A percentile compares a stretch with the other conserved stretches of the same genome.
These are phyloP conservation scores for Mobula hypostoma DNA, from an alignment of 2,113 vertebrate species.

Conservation along the genomic window DNA sequence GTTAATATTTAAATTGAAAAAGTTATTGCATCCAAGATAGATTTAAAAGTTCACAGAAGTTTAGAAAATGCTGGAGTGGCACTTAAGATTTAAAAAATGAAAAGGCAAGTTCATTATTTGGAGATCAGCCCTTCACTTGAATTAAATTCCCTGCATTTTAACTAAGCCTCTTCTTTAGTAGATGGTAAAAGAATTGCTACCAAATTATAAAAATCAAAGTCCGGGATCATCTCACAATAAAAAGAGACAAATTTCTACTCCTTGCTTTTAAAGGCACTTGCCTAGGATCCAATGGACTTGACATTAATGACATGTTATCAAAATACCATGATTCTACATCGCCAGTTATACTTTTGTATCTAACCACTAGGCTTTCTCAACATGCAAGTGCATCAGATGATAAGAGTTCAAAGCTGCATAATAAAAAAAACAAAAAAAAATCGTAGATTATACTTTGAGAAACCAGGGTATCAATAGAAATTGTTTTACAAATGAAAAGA, in stretches of 20 bases:
- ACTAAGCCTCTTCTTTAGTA: background rate
- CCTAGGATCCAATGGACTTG: background rate
- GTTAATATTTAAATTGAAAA: constrained; percentile 7
- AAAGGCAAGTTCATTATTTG: background rate
- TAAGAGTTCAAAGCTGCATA: background rate
- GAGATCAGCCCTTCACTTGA: background rate
- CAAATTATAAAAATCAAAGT: background rate
- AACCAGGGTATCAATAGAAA: background rate
- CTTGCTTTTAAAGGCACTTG: background rate
- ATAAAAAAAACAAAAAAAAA: background rate
- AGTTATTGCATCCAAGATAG: background rate
- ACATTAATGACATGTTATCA: background rate
- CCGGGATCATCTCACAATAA: background rate
- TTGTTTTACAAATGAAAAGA: background rate
- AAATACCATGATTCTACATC: background rate
- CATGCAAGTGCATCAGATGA: background rate
- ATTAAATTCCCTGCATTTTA: background rate
- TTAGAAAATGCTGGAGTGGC: background rate
- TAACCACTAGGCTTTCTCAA: background rate
- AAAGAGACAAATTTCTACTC: background rate
- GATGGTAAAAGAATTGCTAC: background rate
- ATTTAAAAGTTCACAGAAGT: background rate
- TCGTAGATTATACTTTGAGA: too few relatives aligned
- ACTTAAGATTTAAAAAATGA: background rate
- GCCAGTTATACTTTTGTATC: background rate